Evolutionary conservation across 2,113 vertebrate species (phyloP), one percentile per base, ranked within the genome.

Genomic region (Cricetomys ansorgei): DNA sequence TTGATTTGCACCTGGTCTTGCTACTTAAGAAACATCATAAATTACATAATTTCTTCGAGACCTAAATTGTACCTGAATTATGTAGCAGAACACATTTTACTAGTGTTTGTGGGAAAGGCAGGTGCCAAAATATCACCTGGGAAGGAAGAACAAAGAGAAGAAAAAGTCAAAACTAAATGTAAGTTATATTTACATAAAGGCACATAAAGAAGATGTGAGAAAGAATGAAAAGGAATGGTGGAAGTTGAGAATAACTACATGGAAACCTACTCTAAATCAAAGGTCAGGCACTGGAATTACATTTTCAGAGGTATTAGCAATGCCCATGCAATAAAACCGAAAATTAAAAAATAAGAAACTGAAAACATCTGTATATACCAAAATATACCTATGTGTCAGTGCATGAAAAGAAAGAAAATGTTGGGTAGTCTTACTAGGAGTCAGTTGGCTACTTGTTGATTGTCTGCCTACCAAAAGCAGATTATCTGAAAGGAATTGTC

Each of bases 1-100:
- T 16, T 96, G 94, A 94, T 96, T 97, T 96, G 80, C 76, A 96
- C 90, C 92, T 96, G 76, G 65, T 69, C 85, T 89, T 92, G 69
- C 48, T 96, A 76, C 37, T 97, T 97, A 95, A 88, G 80, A 85
- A 90, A 55, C 21, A 80, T 48, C 91, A 45, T 92, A 87, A 85
- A 95, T 92, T 91, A 90, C 50, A 53, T n/a, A 85, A 76, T 4
- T 53, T 96, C 94, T 96, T 64, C 5, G 17, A 69, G 25, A 53
- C 12, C 34, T 88, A 67, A 84, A 64, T 81, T 80, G 13, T 89
- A 11, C 23, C 57, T 55, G 16, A 88, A 77, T 94, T 90, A 94
- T 94, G 96, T 93, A 93, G 89, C 73, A 8, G 10, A 86, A 79
- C 48, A 64, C 43, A 45, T 25, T 83, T 88, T 34, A 69, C n/a